Evolutionary conservation across 2,113 vertebrate species (phyloP).

Genomic region (Rissa tridactyla): DNA sequence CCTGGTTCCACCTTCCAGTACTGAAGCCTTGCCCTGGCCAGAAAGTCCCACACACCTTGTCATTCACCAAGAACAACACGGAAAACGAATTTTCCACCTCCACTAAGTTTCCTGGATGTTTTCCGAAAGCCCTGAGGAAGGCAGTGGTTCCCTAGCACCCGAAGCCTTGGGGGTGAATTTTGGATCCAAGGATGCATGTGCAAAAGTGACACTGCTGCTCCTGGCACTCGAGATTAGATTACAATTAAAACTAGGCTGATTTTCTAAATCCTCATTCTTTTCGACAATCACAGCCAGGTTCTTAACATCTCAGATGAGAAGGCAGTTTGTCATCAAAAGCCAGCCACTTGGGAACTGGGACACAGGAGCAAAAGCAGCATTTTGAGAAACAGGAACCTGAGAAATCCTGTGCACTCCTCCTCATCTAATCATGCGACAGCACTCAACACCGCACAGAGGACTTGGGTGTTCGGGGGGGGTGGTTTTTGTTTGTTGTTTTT

Average conservation of each 20-base stretch:
- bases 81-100: neutral
- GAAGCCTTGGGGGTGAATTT: neutral
- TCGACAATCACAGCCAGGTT: neutral
- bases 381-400: neutral
- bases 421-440: conserved; percentile 15
- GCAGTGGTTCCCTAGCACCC: neutral
- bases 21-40: neutral
- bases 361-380: neutral
- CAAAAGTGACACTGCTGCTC: fast-evolving
- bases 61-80: neutral
- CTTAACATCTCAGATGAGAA: neutral
- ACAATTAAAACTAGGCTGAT: neutral
- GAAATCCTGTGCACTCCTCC: conserved; percentile 5
- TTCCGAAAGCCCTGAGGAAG: neutral
- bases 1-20: neutral
- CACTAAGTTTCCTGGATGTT: neutral
- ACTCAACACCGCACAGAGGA: neutral
- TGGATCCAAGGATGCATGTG: fast-evolving
- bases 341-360: neutral
- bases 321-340: neutral
- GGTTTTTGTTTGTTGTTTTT: neutral
- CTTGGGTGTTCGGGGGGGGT: neutral
- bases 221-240: neutral
- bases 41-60: neutral
- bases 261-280: neutral